Conservation (phyloP, 2,888 invertebrate species). For the Morinoia aosen region DNA sequence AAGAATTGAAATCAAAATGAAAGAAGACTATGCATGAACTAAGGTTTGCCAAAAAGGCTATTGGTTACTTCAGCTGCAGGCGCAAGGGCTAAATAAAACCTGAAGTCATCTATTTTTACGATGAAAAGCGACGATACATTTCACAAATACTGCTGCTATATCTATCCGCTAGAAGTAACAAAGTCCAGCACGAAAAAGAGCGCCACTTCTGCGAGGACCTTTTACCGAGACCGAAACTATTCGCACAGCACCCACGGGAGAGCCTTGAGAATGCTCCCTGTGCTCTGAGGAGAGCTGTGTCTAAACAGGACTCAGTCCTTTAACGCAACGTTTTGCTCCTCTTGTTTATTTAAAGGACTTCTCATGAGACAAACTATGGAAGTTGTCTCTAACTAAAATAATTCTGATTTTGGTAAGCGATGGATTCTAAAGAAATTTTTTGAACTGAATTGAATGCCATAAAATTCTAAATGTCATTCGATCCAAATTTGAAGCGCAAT, state of each 20-base stretch:
- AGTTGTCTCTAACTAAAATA: too few species aligned
- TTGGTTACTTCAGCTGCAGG: background rate
- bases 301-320: too few species aligned
- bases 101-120: background rate
- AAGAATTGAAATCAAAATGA: background rate
- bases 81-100: background rate
- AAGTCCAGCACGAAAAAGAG: background rate
- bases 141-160: background rate
- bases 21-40: background rate
- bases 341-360: too few species aligned
- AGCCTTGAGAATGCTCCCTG: background rate
- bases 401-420: too few species aligned
- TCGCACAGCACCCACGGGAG: background rate
- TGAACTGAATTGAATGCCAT: too few species aligned
- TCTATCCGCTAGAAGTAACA: background rate
- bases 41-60: background rate
- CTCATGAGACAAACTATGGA: too few species aligned
- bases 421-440: too few species aligned
- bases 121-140: background rate
- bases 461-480: too few species aligned
- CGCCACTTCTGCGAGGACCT: background rate
- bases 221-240: background rate
- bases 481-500: too few species aligned
- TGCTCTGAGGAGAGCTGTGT: background rate
- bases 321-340: too few species aligned